Evolutionary conservation across 2,113 vertebrate species (phyloP), one percentile per base, ranked within the genome.

Genomic region (Hipposideros armiger): DNA sequence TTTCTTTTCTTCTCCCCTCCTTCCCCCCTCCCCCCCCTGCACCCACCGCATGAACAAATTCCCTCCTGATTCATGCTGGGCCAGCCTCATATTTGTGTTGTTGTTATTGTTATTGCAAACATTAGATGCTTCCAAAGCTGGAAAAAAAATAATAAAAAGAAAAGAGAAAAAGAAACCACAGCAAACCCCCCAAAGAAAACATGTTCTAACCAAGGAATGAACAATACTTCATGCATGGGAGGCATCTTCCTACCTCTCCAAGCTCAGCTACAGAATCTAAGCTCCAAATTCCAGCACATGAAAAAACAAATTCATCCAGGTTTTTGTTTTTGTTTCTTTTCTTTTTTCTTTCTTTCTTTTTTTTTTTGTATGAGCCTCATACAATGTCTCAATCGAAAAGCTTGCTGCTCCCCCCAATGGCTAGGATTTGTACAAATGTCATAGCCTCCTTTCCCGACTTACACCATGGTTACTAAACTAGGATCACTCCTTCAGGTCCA

Each of bases 91-190:
- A 80, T 82, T 96, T 95, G 95, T 94, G 86, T 97, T 96, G 87
- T 95, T 95, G 54, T 96, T 97, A 82, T 83, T 96, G 28, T 95
- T 97, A 94, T 86, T 95, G 54, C 76, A 97, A 96, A 95, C 52
- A 80, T 66, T 70, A 60, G 90, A 62, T 70, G 69, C 72, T 96
- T 97, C 87, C 94, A 97, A 76, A 92, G 19, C 73, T 89, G 73
- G 81, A 40, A 40, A 58, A 13, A 40, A 40, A 58, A 13, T 0
- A 81, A 90, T 45, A 54, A 62, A 82, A 78, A 56, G 8, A 64
- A 7, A 78, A 85, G n/a, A 86, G 24, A 78, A 78, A 87, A 89
- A 94, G 88, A 94, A 96, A 97, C 95, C 94, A 95, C 96, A 97
- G 86, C 90, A 54, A 95, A 78, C 67, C 67, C 76, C 89, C 80